These are phyloP conservation scores for Lycopodina hypogea DNA, from an alignment of 37 sponge, comb jelly and placozoan species.

Conservation along the genomic window DNA sequence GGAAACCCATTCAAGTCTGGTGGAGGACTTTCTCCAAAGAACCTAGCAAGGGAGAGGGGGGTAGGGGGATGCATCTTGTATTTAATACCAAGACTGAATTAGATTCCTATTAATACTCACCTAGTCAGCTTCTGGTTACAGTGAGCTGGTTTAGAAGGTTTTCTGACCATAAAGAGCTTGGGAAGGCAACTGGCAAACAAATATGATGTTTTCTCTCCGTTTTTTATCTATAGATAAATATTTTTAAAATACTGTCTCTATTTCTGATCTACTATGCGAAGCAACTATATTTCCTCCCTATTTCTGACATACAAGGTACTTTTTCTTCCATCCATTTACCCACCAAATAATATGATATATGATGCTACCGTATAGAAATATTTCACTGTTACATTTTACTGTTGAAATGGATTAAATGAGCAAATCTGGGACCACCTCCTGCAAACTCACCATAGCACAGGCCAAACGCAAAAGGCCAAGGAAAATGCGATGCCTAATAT, in stretches of 20 bases:
- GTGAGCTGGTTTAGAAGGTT: background rate
- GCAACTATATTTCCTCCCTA: too few species aligned
- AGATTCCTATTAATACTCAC: slow-evolving; percentile 21
- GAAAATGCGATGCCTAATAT: slow-evolving; percentile 26
- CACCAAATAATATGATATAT: too few species aligned
- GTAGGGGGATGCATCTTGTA: background rate
- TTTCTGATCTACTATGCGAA: slow-evolving; percentile 42
- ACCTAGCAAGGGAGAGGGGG: slow-evolving; percentile 22
- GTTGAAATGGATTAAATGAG: too few species aligned
- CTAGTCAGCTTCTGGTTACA: slow-evolving; percentile 36
- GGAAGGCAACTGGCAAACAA: slow-evolving; percentile 72
- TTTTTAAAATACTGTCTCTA: slow-evolving; percentile 69
- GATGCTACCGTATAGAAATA: too few species aligned
- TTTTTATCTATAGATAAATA: slow-evolving; percentile 67
- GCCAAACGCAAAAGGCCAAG: slow-evolving; percentile 52
- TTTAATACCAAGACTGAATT: background rate
- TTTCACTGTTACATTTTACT: too few species aligned
- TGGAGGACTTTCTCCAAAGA: slow-evolving; percentile 59
- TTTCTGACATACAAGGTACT: too few species aligned
- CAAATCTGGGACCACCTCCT: too few species aligned
- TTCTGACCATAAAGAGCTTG: slow-evolving; percentile 26
- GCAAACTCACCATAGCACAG: slow-evolving; percentile 64
- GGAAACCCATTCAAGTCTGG: slow-evolving; percentile 5
- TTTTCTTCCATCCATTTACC: too few species aligned
- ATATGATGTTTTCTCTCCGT: slow-evolving; percentile 75